Percentiles rank a stretch among this genome's conserved stretches.
phyloP scores from a whole-genome alignment of 2,113 vertebrate species.

The Egretta garzetta region DNA sequence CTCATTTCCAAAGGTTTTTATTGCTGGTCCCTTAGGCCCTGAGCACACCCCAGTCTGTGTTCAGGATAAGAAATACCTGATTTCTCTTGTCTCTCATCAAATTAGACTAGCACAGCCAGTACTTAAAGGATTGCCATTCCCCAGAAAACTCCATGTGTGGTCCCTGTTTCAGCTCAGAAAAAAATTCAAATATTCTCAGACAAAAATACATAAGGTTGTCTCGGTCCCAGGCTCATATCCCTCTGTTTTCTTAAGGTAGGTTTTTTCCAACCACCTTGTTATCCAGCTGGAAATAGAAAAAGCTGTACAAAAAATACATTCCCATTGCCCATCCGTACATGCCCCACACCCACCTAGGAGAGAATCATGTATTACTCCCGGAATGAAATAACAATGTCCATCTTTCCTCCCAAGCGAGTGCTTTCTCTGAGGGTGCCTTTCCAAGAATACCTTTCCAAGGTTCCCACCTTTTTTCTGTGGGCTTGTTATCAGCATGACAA shows the following conservation, averaged over 20 bases:
- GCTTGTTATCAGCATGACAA: not conserved
- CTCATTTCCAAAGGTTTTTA: not conserved
- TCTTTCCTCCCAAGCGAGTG: not conserved
- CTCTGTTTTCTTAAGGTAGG: not conserved
- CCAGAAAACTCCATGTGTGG: not conserved
- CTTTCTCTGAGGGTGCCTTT: not conserved
- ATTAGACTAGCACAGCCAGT: not conserved
- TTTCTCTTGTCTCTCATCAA: slow-evolving; percentile 45
- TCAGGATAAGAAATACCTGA: not conserved
- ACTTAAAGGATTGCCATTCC: not conserved
- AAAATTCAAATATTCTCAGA: not conserved
- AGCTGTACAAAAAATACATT: not conserved
- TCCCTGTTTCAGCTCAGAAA: not conserved
- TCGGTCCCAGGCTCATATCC: not conserved
- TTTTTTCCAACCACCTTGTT: not conserved
- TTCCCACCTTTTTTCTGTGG: not conserved
- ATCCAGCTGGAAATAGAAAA: not conserved
- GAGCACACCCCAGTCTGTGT: not conserved
- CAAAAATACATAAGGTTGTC: not conserved
- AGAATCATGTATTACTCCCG: not conserved
- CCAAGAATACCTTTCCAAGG: not conserved
- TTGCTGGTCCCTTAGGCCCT: not conserved
- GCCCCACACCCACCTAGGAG: not conserved
- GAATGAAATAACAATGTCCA: not conserved
- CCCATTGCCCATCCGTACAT: not conserved